Percentiles rank a stretch among this genome's conserved stretches.
Evolutionary conservation across 2,797 vertebrate genomes (phyloP).

Genomic region (Pseudotriccus pelzelni): DNA sequence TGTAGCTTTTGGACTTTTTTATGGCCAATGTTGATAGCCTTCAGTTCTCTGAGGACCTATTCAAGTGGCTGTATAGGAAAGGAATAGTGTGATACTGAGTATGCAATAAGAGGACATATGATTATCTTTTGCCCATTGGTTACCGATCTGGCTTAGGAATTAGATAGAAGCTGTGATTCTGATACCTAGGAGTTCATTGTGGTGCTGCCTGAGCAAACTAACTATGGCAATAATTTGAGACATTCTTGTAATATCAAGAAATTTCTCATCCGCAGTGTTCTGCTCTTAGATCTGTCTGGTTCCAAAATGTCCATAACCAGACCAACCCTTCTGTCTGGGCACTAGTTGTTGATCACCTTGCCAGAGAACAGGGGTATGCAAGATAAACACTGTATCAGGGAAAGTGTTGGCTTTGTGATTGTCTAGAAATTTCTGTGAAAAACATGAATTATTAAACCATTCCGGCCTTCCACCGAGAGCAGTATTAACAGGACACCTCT

Average conservation of each 20-base stretch:
- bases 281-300: background rate
- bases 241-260: background rate
- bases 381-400: background rate
- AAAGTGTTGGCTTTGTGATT: background rate
- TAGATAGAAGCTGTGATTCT: background rate
- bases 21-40: background rate
- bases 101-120: background rate
- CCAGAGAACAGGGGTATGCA: background rate
- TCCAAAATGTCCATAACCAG: background rate
- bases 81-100: background rate
- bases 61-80: background rate
- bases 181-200: background rate
- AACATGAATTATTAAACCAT: background rate
- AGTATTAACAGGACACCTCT: background rate
- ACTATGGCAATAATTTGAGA: background rate
- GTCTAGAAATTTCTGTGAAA: background rate
- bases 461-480: background rate
- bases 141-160: background rate
- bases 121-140: background rate
- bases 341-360: background rate
- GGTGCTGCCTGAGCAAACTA: background rate
- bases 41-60: background rate
- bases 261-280: background rate
- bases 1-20: background rate
- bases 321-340: background rate